phyloP scores from a whole-genome alignment of 1,140 invertebrate genomes.

The Metaphire vulgaris region DNA sequence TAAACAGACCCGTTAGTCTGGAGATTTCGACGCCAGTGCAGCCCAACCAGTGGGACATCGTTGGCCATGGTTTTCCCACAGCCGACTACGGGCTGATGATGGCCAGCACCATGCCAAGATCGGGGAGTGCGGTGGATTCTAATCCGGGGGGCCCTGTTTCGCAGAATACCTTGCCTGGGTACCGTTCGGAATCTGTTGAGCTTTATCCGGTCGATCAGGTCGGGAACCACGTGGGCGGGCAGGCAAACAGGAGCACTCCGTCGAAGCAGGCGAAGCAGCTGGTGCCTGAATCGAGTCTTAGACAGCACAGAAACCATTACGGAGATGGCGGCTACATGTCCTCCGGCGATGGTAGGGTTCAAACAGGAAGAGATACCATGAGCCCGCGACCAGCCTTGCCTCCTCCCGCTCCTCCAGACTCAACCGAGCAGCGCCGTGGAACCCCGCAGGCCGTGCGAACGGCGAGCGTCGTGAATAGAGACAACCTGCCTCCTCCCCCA shows the following conservation, averaged over 20 bases:
- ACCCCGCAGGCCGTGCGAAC: neutral
- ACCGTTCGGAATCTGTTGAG: too few relatives aligned
- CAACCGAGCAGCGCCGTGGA: neutral
- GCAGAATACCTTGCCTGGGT: neutral
- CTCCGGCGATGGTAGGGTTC: neutral
- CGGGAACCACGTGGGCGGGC: too few relatives aligned
- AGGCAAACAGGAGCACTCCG: too few relatives aligned
- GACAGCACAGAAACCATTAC: too few relatives aligned
- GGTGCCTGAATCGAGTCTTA: too few relatives aligned
- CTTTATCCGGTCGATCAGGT: too few relatives aligned
- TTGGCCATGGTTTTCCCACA: neutral
- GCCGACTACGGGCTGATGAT: neutral
- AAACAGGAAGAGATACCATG: neutral
- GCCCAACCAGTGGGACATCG: conserved; percentile 30
- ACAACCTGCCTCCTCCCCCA: neutral
- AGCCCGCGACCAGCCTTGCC: neutral
- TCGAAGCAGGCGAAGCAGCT: too few relatives aligned
- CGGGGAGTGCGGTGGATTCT: neutral
- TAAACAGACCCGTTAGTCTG: conserved; percentile 69
- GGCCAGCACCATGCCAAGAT: neutral
- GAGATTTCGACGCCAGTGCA: conserved; percentile 55
- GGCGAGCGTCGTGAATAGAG: neutral
- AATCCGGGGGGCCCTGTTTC: neutral
- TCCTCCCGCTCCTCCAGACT: neutral
- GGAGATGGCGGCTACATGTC: too few relatives aligned